phyloP scores from a whole-genome alignment of 1,140 invertebrate genomes.

The Brachionus manjavacas region DNA sequence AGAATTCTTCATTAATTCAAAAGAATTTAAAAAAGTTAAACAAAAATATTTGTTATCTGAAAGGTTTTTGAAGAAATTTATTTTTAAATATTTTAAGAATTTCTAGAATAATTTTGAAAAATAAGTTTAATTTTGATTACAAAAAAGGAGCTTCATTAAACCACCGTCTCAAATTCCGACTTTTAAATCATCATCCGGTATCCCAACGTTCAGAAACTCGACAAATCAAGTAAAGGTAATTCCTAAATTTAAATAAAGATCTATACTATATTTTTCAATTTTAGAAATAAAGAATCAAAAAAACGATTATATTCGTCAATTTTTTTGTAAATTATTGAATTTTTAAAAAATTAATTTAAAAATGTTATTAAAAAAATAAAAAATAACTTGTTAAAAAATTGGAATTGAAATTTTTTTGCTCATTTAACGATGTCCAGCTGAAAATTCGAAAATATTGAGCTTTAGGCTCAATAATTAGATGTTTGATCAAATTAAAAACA shows the following conservation, averaged over 20 bases:
- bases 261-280: not conserved
- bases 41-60: no score
- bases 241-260: not conserved
- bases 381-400: not conserved
- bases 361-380: not conserved
- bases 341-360: not conserved
- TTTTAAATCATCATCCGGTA: constrained; percentile 10
- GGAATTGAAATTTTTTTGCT: not conserved
- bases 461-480: not conserved
- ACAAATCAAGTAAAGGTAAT: constrained; percentile 15
- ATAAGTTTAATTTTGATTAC: not conserved
- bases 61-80: no score
- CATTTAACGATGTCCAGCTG: not conserved
- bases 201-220: not conserved
- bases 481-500: not conserved
- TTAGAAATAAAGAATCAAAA: not conserved
- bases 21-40: no score
- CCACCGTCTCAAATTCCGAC: constrained; percentile 24
- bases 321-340: not conserved
- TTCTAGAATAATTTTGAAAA: no score
- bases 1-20: no score
- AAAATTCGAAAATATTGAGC: not conserved
- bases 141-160: not conserved
- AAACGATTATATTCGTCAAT: not conserved
- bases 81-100: no score